These are phyloP conservation scores for Cremastobaeus sp. DNA, from an alignment of 2,888 invertebrate genomes.

Conservation along the genomic window DNA sequence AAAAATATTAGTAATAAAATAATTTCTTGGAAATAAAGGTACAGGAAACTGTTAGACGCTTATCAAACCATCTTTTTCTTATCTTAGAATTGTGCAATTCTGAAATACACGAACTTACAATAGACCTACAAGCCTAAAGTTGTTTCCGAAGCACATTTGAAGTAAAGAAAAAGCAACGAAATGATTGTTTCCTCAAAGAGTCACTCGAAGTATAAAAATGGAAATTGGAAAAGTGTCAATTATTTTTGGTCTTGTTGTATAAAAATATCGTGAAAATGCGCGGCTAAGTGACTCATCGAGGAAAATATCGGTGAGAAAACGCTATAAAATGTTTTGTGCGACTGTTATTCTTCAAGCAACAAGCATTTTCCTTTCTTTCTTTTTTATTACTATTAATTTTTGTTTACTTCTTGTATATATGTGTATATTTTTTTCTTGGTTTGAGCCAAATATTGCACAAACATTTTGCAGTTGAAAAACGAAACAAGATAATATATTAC, in stretches of 20 bases:
- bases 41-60: conserved; percentile 27
- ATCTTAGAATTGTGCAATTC: conserved; percentile 30
- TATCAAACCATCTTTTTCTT: conserved; percentile 32
- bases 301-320: conserved; percentile 14
- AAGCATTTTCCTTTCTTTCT: conserved; percentile 18
- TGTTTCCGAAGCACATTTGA: conserved; percentile 23
- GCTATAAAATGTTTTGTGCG: conserved; percentile 26
- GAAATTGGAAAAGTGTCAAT: conserved; percentile 37
- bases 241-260: conserved; percentile 22
- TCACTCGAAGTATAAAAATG: conserved; percentile 46
- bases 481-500: conserved; percentile 23
- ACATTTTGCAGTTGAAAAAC: conserved; percentile 23
- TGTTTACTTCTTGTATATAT: too few relatives aligned
- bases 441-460: conserved; percentile 47
- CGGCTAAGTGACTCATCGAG: conserved; percentile 21
- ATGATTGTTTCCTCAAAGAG: conserved; percentile 13
- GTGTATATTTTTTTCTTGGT: not conserved
- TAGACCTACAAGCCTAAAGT: conserved; percentile 32
- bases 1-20: not conserved
- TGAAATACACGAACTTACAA: conserved; percentile 43
- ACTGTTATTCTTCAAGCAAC: conserved; percentile 32
- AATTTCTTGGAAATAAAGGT: not conserved
- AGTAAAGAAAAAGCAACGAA: conserved; percentile 21
- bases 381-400: not conserved
- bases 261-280: conserved; percentile 46